phyloP scores from a whole-genome alignment of 2,113 vertebrate species.

The Suncus etruscus region DNA sequence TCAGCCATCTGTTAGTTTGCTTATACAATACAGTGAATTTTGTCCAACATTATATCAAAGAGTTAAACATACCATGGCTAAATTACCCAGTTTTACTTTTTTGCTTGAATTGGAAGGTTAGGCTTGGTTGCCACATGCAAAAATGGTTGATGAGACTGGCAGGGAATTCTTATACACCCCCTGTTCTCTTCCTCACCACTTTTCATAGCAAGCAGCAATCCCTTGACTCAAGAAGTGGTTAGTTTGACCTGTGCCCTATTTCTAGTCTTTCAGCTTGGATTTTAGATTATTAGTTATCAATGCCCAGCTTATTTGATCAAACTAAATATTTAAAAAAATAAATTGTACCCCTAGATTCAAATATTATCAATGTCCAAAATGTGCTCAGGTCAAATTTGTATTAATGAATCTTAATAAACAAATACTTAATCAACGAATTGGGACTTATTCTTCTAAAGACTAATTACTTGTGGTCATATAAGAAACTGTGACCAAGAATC shows the following conservation, averaged over 20 bases:
- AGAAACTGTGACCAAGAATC: not conserved
- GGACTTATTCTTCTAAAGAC: slow-evolving; percentile 27
- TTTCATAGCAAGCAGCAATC: not conserved
- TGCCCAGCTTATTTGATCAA: not conserved
- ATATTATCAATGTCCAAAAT: not conserved
- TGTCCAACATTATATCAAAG: slow-evolving; percentile 18
- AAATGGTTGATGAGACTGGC: not conserved
- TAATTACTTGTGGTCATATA: not conserved
- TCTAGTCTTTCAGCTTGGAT: slow-evolving; percentile 22
- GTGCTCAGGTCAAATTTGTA: slow-evolving; percentile 19
- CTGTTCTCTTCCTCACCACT: not conserved
- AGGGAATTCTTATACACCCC: not conserved
- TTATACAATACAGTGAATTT: slow-evolving; percentile 11
- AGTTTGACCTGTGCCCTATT: not conserved
- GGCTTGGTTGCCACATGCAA: not conserved
- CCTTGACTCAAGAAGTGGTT: not conserved
- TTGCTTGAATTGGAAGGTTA: not conserved
- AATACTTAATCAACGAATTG: slow-evolving; percentile 17
- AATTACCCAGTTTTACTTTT: not conserved
- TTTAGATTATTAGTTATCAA: slow-evolving; percentile 37
- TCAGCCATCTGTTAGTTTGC: slow-evolving; percentile 59
- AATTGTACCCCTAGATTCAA: slow-evolving; percentile 28
- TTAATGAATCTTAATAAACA: not conserved
- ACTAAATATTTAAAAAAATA: not conserved
- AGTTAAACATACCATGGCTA: not conserved